Base-by-base conservation (phyloP, 2,888 invertebrate species). In the Noctua janthina region DNA sequence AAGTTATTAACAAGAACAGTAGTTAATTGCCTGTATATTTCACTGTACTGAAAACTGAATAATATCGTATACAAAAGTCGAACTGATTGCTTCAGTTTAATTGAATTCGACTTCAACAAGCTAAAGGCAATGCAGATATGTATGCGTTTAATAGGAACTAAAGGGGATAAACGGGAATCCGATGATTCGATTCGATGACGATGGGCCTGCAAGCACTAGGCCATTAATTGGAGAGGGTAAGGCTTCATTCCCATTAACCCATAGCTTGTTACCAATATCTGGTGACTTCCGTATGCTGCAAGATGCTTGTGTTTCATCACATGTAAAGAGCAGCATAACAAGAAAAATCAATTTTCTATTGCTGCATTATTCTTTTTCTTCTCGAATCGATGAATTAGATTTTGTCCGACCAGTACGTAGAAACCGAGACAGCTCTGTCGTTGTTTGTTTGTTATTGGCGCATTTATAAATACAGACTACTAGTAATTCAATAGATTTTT, bases 141-240 rank as follows among this genome's bases (percentile, higher is more conserved):
- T 72, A 74, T 86, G 84, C 74, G 23, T 64, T 83, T 74, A 69
- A 74, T 86, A 70, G 71, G 39, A 54, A 43, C 56, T 72, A 68
- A 69, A 64, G 59, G 51, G 54, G 43, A 83, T 85, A 43, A 69
- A 77, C 68, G 54, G 81, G 39, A 68, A 75, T 81, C 69, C 29
- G 13, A 77, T 88, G 75, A 76, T 84, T 84, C 74, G 74, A 84
- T 67, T 29, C 62, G 66, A 76, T 87, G 87, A 71, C 72, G 54
- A 66, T 56, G 46, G 68, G 66, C 71, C 51, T 87, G 35, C 54
- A 54, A 73, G 66, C 74, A 75, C 70, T 66, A 66, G 54, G 71
- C 13, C 15, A 49, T 76, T 87, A 85, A 87, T 85, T 85, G 71
- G 76, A 80, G 76, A 66, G 70, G 46, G 8, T n/a, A 56, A 74